phyloP scores from a whole-genome alignment of 2,888 invertebrate species.

The Macrosiphum euphorbiae region DNA sequence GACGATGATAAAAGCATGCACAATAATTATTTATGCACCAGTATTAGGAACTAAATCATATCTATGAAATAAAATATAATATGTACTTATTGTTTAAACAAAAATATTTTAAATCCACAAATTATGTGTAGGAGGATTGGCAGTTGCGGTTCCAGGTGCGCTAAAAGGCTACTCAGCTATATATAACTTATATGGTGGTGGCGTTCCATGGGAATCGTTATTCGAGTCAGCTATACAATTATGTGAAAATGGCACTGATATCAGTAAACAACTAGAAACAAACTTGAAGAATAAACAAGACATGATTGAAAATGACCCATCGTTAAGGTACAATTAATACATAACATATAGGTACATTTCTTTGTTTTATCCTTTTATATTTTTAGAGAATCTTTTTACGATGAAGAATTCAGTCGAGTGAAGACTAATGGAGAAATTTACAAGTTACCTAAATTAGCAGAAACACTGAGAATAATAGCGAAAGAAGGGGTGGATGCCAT shows the following conservation, averaged over 20 bases:
- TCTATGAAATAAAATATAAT: too few relatives aligned
- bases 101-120: not conserved
- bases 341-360: not conserved
- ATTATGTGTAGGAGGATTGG: conserved; percentile 74
- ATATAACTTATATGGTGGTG: conserved; percentile 76
- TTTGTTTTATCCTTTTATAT: not conserved
- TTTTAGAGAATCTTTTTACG: conserved; percentile 16
- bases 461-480: conserved; percentile 79
- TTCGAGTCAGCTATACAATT: conserved; percentile 84
- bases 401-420: conserved; percentile 68
- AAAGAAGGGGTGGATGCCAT: conserved; percentile 79
- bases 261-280: conserved; percentile 76
- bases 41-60: not conserved
- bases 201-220: conserved; percentile 82
- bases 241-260: conserved; percentile 76
- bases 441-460: conserved; percentile 77
- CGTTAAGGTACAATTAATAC: conserved; percentile 47
- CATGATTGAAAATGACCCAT: conserved; percentile 40
- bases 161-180: conserved; percentile 86
- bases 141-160: conserved; percentile 91
- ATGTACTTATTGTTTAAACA: too few relatives aligned
- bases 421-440: conserved; percentile 78
- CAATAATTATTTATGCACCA: not conserved
- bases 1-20: not conserved
- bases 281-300: conserved; percentile 72